A percentile compares a stretch with the other conserved stretches of the same genome.
Evolutionary conservation across 2,888 invertebrate species (phyloP).

Genomic region (Drosophila ezoana): DNA sequence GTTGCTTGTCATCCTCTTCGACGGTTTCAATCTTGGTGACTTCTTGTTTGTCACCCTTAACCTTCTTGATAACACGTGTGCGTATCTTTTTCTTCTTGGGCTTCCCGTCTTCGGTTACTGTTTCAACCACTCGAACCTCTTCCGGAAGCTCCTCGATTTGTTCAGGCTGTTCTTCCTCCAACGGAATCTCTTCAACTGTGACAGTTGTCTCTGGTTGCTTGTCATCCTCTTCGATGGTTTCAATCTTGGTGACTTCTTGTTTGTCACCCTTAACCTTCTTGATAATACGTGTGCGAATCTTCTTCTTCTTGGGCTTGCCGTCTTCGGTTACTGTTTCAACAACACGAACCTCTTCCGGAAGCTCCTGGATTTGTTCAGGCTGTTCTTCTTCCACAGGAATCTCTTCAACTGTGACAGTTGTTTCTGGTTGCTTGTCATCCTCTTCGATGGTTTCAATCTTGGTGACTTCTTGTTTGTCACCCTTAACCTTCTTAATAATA

Average conservation of each 20-base stretch:
- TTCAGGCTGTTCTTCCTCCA: conserved; percentile 1
- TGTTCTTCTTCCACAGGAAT: conserved; percentile 38
- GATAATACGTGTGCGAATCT: conserved; percentile 3
- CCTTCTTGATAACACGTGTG: conserved; percentile 8
- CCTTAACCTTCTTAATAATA: conserved; percentile 59
- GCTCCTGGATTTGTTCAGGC: neutral
- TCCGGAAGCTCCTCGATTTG: no score
- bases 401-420: conserved; percentile 58
- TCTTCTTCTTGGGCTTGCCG: conserved; percentile 5
- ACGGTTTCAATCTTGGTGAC: conserved; percentile 9
- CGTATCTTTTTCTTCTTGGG: conserved; percentile 7
- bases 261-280: conserved; percentile 8
- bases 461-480: conserved; percentile 60
- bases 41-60: conserved; percentile 6
- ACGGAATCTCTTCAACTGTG: conserved; percentile 5
- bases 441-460: conserved; percentile 63
- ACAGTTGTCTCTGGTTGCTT: conserved; percentile 6
- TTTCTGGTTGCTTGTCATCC: conserved; percentile 57
- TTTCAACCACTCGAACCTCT: neutral
- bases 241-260: conserved; percentile 10
- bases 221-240: conserved; percentile 9
- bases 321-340: neutral
- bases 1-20: conserved; percentile 6
- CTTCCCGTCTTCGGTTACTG: neutral
- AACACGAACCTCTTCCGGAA: conserved; percentile 3